Percentiles rank a stretch among this genome's conserved stretches.
These are phyloP conservation scores for Lathamus discolor DNA, from an alignment of 2,113 vertebrate species.

Conservation along the genomic window DNA sequence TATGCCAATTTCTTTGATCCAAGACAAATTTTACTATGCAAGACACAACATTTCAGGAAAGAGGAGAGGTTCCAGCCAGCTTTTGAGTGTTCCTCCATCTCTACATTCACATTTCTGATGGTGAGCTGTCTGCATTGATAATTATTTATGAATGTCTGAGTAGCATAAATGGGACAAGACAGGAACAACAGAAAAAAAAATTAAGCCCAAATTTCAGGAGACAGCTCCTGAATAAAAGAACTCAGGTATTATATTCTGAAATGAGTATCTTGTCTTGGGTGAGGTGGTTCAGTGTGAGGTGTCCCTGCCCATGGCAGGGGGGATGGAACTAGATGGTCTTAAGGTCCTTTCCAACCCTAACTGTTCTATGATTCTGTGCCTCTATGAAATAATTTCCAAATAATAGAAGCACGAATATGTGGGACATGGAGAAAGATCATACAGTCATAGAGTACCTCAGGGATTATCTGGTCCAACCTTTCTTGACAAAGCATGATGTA, in stretches of 20 bases:
- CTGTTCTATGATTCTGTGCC: too few species aligned
- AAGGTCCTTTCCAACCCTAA: too few species aligned
- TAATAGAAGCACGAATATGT: background rate
- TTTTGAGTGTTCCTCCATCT: background rate
- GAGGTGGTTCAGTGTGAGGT: too few species aligned
- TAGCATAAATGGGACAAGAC: background rate
- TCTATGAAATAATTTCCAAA: background rate
- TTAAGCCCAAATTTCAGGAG: background rate
- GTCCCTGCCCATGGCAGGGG: too few species aligned
- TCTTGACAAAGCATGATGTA: background rate
- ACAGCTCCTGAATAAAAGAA: background rate
- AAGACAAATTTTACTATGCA: background rate
- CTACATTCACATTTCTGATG: background rate
- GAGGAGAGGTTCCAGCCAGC: background rate
- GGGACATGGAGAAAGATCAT: background rate
- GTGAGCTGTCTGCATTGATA: background rate
- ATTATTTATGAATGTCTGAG: background rate
- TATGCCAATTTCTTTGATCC: background rate
- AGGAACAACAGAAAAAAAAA: background rate
- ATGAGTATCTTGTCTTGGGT: too few species aligned
- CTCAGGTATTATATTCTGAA: background rate
- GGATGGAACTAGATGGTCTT: too few species aligned
- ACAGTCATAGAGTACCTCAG: background rate
- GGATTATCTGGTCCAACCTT: background rate
- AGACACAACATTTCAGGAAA: background rate